Evolutionary conservation across 2,113 vertebrate genomes (phyloP), one percentile per base, ranked within the genome.

Genomic region (Synchiropus splendidus): DNA sequence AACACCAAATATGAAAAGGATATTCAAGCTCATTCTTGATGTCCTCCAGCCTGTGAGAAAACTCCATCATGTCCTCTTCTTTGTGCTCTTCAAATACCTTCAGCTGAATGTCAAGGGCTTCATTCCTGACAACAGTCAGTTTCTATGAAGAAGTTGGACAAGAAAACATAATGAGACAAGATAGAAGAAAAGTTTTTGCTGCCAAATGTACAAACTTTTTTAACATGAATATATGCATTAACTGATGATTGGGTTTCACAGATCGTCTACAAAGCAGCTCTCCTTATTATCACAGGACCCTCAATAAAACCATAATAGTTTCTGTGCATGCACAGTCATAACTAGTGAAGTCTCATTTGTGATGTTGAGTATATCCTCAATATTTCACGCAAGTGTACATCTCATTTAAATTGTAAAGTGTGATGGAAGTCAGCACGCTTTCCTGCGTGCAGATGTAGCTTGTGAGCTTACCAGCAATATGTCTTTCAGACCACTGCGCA

Each of bases 81-180:
- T 91, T 97, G 70, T 98, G 89, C 42, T 98, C 95, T 57, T 89
- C 89, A 75, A 97, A 97, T 8, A 98, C 95, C 80, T 90, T 96
- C 14, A 98, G 83, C 72, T 98, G 95, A 75, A 98, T 98, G 81
- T 97, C 91, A 78, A 98, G 81, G 41, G 88, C 90, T 61, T 98
- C 95, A 45, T 90, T 98, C 64, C 80, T 90, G 78, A 89, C 80
- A 54, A 31, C 39, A 16, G 75, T 51, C 54, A 86, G 67, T 67
- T 70, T 72, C 85, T 86, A 45, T 21, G 42, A 42, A 32, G 12
- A 56, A 36, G 31, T 58, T 39, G 43, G 31, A 10, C 33, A 18
- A 35, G 52, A 38, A 2, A 13, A 16, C n/a, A 27, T 4, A 18
- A 10, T 31, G 8, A 40, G 15, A 31, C 9, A 36, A 31, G 14